These are phyloP conservation scores for Psammodynastes pulverulentus DNA, from an alignment of 2,113 vertebrate species.

Conservation along the genomic window DNA sequence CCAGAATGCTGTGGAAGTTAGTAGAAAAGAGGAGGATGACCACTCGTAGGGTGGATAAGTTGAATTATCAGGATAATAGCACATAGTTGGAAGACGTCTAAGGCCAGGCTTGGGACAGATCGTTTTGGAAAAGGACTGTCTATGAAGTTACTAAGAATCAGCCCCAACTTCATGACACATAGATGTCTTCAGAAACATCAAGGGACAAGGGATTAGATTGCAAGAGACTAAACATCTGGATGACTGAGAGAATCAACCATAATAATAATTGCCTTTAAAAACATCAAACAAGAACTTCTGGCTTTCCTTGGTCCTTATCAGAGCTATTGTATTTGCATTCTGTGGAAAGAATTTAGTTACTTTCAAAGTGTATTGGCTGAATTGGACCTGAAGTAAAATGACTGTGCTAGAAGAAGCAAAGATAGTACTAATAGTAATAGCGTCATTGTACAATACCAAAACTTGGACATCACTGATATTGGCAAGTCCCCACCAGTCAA, in stretches of 20 bases:
- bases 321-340: too few species aligned
- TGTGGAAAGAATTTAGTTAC: not conserved
- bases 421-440: too few species aligned
- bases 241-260: too few species aligned
- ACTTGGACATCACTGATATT: too few species aligned
- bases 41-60: not conserved
- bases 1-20: not conserved
- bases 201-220: not conserved
- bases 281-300: too few species aligned
- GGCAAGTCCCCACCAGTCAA: too few species aligned
- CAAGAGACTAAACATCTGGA: not conserved
- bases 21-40: not conserved
- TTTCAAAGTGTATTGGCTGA: not conserved
- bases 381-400: too few species aligned
- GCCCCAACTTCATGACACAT: not conserved
- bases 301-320: too few species aligned
- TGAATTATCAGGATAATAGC: not conserved
- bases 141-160: not conserved
- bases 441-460: too few species aligned
- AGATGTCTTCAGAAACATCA: not conserved
- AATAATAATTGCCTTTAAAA: too few species aligned
- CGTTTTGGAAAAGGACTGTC: not conserved
- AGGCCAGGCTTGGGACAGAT: not conserved
- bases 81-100: not conserved
- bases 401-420: too few species aligned